Evolutionary conservation across 2,797 vertebrate genomes (phyloP).

Genomic region (Crocodylus rhombifer): DNA sequence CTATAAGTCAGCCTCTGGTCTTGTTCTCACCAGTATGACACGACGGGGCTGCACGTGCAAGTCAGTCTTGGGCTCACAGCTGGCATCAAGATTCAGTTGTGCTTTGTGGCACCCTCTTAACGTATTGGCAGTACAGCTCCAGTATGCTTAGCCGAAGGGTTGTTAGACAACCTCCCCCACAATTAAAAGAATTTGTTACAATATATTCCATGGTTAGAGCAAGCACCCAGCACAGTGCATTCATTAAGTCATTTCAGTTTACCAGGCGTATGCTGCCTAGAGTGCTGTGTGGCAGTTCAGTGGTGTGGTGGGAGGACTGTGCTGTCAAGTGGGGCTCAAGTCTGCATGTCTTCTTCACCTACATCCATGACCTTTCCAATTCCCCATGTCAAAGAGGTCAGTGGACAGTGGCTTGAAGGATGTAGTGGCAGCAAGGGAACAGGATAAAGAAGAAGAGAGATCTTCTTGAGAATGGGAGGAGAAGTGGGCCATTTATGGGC

Average conservation of each 20-base stretch:
- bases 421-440: not conserved
- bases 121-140: slow-evolving; percentile 31
- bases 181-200: not conserved
- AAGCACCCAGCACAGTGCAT: not conserved
- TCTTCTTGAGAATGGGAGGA: not conserved
- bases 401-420: fast-evolving
- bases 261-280: not conserved
- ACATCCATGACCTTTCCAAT: not conserved
- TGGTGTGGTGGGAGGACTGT: not conserved
- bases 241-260: fast-evolving
- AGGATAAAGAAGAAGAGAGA: fast-evolving
- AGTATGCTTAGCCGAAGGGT: not conserved
- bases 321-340: not conserved
- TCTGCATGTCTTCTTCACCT: not conserved
- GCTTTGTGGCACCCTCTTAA: not conserved
- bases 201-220: not conserved
- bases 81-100: not conserved
- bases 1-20: not conserved
- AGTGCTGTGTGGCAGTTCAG: too few species aligned
- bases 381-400: fast-evolving
- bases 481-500: fast-evolving
- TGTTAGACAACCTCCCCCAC: not conserved
- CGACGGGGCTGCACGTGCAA: fast-evolving
- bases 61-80: not conserved
- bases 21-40: not conserved